Evolutionary conservation across 2,888 invertebrate genomes (phyloP).

Genomic region (Octonoba sinensis): DNA sequence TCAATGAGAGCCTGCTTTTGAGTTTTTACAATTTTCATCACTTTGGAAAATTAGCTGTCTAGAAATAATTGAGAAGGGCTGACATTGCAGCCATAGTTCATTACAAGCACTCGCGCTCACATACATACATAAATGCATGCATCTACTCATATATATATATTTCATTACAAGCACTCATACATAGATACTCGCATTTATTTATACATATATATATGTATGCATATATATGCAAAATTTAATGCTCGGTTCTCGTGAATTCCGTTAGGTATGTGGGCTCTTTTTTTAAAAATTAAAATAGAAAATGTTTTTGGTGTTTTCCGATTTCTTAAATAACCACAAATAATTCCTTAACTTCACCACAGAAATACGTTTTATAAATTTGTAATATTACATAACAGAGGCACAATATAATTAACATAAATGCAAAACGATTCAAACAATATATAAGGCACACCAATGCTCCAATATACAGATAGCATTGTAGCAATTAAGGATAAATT

Average conservation of each 20-base stretch:
- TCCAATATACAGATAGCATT: background rate
- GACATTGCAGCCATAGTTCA: too few species aligned
- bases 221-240: background rate
- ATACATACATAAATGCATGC: background rate
- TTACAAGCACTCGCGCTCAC: too few species aligned
- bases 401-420: slow-evolving; percentile 5
- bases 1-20: too few species aligned
- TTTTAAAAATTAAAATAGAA: too few species aligned
- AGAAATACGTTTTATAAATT: slow-evolving; percentile 15
- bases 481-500: too few species aligned
- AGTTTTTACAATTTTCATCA: too few species aligned
- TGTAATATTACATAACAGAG: slow-evolving; percentile 32
- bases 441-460: slow-evolving; percentile 39
- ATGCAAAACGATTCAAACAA: slow-evolving; percentile 25
- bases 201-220: background rate
- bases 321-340: background rate
- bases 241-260: too few species aligned
- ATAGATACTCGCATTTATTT: background rate
- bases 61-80: too few species aligned
- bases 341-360: background rate
- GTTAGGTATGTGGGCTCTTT: too few species aligned
- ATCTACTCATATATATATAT: background rate
- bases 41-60: too few species aligned
- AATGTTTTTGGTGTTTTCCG: too few species aligned
- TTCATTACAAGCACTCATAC: background rate